Evolutionary conservation across 1,140 invertebrate species (phyloP).

Genomic region (Grapholita molesta): DNA sequence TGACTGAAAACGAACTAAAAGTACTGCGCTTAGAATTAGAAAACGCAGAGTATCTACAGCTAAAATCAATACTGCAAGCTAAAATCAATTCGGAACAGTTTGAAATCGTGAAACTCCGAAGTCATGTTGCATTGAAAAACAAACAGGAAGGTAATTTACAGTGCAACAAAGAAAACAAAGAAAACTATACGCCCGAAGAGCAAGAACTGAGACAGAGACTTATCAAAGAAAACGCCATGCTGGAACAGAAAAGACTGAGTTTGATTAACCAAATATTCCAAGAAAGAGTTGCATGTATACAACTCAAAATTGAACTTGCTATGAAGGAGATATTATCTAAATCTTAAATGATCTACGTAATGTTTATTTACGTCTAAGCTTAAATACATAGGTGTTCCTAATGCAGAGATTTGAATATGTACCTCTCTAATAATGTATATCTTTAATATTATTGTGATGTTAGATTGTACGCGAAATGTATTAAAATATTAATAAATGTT

Average conservation of each 20-base stretch:
- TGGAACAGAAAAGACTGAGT: conserved; percentile 83
- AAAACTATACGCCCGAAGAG: conserved; percentile 67
- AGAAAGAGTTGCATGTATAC: conserved; percentile 82
- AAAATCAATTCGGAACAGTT: conserved; percentile 83
- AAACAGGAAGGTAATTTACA: conserved; percentile 68
- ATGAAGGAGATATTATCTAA: conserved; percentile 79
- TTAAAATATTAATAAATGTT: conserved; percentile 6
- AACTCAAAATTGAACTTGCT: conserved; percentile 82
- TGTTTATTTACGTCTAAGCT: not conserved
- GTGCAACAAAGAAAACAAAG: conserved; percentile 73
- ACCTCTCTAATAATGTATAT: conserved; percentile 12
- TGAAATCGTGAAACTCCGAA: conserved; percentile 82
- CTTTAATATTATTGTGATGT: conserved; percentile 13
- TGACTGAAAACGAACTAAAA: conserved; percentile 78
- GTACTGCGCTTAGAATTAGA: conserved; percentile 81
- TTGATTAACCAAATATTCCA: conserved; percentile 82
- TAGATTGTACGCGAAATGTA: conserved; percentile 5
- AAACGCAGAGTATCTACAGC: conserved; percentile 82
- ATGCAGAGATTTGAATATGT: not conserved
- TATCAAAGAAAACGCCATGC: conserved; percentile 81
- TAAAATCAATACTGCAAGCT: conserved; percentile 81
- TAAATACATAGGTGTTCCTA: conserved; percentile 8
- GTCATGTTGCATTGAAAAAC: conserved; percentile 74
- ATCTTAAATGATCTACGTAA: conserved; percentile 37
- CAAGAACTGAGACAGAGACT: conserved; percentile 75